Evolutionary conservation across 2,113 vertebrate genomes (phyloP).

Genomic region (Lycaon pictus): DNA sequence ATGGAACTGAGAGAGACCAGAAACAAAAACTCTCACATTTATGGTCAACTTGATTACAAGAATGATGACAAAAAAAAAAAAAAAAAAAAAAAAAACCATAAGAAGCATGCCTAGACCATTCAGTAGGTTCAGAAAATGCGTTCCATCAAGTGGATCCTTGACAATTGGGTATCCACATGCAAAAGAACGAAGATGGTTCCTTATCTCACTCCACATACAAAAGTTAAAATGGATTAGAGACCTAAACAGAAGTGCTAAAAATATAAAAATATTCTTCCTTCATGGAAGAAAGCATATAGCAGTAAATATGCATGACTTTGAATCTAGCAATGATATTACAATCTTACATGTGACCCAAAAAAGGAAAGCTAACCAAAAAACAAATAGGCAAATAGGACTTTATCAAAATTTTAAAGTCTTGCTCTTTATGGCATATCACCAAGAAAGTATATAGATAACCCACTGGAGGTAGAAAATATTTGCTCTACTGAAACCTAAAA

Average conservation of each 20-base stretch:
- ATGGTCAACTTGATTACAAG: neutral
- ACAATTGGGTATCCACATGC: neutral
- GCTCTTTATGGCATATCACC: neutral
- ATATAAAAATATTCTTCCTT: neutral
- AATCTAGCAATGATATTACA: neutral
- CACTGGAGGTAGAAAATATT: neutral
- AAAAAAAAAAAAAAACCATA: too few species aligned
- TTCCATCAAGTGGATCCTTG: neutral
- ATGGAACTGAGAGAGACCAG: neutral
- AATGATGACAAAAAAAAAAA: neutral
- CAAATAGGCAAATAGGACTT: neutral
- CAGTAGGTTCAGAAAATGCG: neutral
- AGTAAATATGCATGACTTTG: neutral
- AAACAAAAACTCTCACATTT: neutral
- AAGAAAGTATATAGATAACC: neutral
- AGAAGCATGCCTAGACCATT: neutral
- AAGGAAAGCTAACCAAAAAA: neutral
- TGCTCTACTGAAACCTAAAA: neutral
- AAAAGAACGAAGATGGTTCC: neutral
- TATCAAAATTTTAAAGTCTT: neutral
- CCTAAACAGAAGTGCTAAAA: neutral
- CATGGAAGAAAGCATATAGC: neutral
- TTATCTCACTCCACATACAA: neutral
- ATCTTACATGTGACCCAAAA: neutral
- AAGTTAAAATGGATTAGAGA: neutral